phyloP scores from a whole-genome alignment of 2,113 vertebrate genomes.

The Macquaria ambigua region DNA sequence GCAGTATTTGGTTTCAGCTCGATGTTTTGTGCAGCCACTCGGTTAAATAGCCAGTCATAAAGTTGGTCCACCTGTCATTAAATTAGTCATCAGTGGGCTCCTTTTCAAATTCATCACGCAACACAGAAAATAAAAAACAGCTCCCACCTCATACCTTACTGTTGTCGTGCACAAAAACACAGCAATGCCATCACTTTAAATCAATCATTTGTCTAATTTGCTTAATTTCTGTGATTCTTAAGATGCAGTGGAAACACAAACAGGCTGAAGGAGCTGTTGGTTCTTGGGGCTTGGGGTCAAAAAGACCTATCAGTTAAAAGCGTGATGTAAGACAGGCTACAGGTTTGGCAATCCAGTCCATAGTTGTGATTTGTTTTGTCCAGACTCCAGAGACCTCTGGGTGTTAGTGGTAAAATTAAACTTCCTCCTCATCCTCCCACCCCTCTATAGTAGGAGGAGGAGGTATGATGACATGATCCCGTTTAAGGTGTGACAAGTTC shows the following conservation, averaged over 20 bases:
- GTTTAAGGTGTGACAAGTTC: too few relatives aligned
- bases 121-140: background rate
- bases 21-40: slow-evolving; percentile 26
- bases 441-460: too few relatives aligned
- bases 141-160: background rate
- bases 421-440: too few relatives aligned
- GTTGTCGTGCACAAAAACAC: background rate
- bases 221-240: background rate
- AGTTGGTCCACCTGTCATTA: slow-evolving; percentile 19
- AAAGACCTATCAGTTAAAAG: too few relatives aligned
- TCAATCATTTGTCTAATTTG: slow-evolving; percentile 1
- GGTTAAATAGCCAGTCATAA: slow-evolving; percentile 3
- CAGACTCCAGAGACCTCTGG: too few relatives aligned
- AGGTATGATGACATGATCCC: too few relatives aligned
- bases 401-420: too few relatives aligned
- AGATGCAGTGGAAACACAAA: background rate
- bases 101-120: slow-evolving; percentile 7
- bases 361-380: too few relatives aligned
- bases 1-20: slow-evolving; percentile 27
- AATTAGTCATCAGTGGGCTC: background rate
- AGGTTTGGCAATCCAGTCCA: too few relatives aligned
- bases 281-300: too few relatives aligned
- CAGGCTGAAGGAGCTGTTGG: too few relatives aligned
- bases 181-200: background rate
- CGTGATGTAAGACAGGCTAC: too few relatives aligned